These are phyloP conservation scores for Dicentrarchus labrax DNA, from an alignment of 2,113 vertebrate species.

Conservation along the genomic window DNA sequence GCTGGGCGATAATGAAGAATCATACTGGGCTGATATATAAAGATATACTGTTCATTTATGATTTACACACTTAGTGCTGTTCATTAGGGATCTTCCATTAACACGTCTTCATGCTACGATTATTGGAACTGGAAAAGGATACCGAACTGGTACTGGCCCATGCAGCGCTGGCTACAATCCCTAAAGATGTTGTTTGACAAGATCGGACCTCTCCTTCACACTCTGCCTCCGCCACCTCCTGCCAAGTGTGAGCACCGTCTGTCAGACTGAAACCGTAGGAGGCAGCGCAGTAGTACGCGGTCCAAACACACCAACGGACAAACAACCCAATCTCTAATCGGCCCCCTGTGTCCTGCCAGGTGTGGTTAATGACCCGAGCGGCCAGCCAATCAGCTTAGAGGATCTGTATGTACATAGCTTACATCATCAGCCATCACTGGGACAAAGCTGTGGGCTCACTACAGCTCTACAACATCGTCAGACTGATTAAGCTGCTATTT, in stretches of 20 bases:
- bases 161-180: no score
- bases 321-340: constrained; percentile 37
- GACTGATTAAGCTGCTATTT: constrained; percentile 78
- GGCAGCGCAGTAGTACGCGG: background rate
- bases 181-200: background rate
- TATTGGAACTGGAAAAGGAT: background rate
- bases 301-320: constrained; percentile 44
- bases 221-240: background rate
- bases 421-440: constrained; percentile 59
- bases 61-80: background rate
- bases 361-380: constrained; percentile 40
- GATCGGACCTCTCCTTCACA: background rate
- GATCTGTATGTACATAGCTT: constrained; percentile 50
- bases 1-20: background rate
- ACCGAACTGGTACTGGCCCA: background rate
- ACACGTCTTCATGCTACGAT: background rate
- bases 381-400: constrained; percentile 69
- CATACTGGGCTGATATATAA: background rate
- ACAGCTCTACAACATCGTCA: constrained; percentile 33
- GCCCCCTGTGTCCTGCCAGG: constrained; percentile 24
- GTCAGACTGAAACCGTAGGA: background rate
- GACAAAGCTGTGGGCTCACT: constrained; percentile 53
- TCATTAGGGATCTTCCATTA: background rate
- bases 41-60: background rate
- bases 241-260: background rate